A percentile compares a stretch with the other conserved stretches of the same genome.
Conservation (phyloP, 2,113 vertebrate genomes). For the Tetrao urogallus region DNA sequence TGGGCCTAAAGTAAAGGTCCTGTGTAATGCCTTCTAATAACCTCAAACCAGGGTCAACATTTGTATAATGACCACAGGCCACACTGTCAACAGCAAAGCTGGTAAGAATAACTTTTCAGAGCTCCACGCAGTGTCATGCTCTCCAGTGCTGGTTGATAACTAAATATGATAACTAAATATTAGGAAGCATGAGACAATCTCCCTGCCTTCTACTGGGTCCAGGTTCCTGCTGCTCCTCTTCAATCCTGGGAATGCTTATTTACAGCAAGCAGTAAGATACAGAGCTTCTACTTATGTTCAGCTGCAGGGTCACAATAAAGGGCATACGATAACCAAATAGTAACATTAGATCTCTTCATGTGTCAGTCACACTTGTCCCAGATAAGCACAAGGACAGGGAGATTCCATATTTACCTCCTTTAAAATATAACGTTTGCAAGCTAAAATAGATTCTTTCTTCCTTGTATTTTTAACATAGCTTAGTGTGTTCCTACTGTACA, state of each 20-base stretch:
- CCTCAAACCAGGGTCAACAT: not conserved
- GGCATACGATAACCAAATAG: not conserved
- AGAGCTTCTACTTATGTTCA: not conserved
- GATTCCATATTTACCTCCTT: not conserved
- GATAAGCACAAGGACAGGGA: not conserved
- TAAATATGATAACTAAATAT: not conserved
- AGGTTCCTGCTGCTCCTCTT: not conserved
- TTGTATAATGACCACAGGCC: not conserved
- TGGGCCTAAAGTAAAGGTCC: not conserved
- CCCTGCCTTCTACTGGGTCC: not conserved
- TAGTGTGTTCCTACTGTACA: not conserved
- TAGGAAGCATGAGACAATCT: not conserved
- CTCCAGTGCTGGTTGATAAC: not conserved
- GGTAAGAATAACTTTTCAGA: not conserved
- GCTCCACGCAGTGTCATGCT: not conserved
- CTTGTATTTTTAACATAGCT: not conserved
- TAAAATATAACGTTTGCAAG: not conserved
- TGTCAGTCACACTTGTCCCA: not conserved
- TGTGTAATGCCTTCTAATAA: not conserved
- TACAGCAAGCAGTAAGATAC: not conserved
- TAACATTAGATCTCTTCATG: not conserved
- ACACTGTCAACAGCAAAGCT: fast-evolving
- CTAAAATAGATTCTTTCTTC: not conserved
- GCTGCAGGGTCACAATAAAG: fast-evolving
- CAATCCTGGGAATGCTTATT: not conserved